phyloP scores from a whole-genome alignment of 1,140 invertebrate genomes.

The Drosophila pruinosa region DNA sequence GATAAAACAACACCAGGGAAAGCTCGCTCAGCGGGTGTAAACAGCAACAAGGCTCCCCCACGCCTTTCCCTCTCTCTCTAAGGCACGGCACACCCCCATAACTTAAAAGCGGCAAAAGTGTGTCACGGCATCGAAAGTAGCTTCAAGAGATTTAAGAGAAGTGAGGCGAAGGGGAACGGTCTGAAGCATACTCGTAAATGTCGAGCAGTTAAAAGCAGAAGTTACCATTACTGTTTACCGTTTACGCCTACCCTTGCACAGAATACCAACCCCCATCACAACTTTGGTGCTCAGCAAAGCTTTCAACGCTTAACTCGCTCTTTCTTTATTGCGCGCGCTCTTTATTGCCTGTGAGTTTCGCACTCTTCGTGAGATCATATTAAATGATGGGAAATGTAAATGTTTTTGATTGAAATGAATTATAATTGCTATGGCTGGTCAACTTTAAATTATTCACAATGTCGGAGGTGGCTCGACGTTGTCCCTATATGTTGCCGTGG shows the following conservation, averaged over 20 bases:
- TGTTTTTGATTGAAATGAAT: conserved; percentile 1
- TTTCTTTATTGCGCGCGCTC: background rate
- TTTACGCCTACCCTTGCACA: background rate
- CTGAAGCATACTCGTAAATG: background rate
- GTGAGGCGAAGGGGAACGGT: background rate
- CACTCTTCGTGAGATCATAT: background rate
- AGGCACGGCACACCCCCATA: background rate
- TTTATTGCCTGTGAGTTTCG: background rate
- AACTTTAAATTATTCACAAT: background rate
- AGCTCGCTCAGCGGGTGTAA: conserved; percentile 13
- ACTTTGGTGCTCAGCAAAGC: background rate
- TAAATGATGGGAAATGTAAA: background rate
- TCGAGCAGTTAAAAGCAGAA: conserved; percentile 15
- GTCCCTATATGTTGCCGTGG: conserved; percentile 17
- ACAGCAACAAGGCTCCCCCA: background rate
- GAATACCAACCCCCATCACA: background rate
- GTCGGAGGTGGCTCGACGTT: background rate
- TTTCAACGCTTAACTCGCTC: background rate
- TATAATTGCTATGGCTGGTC: background rate
- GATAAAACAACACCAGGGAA: conserved; percentile 4
- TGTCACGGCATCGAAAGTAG: conserved; percentile 20
- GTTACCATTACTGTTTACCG: background rate
- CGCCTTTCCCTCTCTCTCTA: background rate
- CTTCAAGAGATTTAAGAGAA: background rate
- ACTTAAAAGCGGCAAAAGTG: conserved; percentile 7